These are phyloP conservation scores for Meteorus cinctellus DNA, from an alignment of 2,888 invertebrate genomes.

Conservation along the genomic window DNA sequence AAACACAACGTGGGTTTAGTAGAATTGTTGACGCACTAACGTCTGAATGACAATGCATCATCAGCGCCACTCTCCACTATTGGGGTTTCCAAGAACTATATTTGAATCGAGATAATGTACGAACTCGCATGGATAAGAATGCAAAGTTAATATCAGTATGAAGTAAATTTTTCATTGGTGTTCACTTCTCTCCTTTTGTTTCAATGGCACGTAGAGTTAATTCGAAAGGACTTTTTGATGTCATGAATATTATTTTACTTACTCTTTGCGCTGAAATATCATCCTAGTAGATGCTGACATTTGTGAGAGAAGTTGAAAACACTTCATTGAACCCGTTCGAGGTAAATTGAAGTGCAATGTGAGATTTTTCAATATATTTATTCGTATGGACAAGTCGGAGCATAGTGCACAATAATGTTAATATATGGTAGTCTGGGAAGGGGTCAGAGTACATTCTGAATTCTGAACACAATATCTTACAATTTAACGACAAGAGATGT, in stretches of 20 bases:
- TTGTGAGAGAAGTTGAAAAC: background rate
- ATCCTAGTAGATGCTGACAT: too few species aligned
- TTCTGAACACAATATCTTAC: slow-evolving; percentile 71
- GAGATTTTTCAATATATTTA: slow-evolving; percentile 69
- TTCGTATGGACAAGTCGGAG: slow-evolving; percentile 71
- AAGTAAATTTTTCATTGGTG: too few species aligned
- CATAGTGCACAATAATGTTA: slow-evolving; percentile 71
- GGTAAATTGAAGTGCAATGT: slow-evolving; percentile 31
- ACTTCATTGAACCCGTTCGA: slow-evolving; percentile 18
- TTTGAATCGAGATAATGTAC: too few species aligned
- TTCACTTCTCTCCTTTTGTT: too few species aligned
- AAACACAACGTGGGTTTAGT: too few species aligned
- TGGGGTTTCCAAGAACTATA: too few species aligned
- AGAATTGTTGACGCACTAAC: background rate
- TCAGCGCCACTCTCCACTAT: background rate
- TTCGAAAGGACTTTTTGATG: too few species aligned
- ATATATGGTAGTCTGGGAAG: slow-evolving; percentile 61
- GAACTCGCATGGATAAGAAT: too few species aligned
- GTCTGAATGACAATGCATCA: background rate
- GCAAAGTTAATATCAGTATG: too few species aligned
- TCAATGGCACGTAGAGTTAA: too few species aligned
- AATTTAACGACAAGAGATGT: slow-evolving; percentile 70
- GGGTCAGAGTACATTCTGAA: slow-evolving; percentile 71
- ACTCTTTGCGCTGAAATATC: too few species aligned
- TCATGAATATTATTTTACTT: too few species aligned